phyloP scores from a whole-genome alignment of 2,888 invertebrate species.

The Sinelater perroti region DNA sequence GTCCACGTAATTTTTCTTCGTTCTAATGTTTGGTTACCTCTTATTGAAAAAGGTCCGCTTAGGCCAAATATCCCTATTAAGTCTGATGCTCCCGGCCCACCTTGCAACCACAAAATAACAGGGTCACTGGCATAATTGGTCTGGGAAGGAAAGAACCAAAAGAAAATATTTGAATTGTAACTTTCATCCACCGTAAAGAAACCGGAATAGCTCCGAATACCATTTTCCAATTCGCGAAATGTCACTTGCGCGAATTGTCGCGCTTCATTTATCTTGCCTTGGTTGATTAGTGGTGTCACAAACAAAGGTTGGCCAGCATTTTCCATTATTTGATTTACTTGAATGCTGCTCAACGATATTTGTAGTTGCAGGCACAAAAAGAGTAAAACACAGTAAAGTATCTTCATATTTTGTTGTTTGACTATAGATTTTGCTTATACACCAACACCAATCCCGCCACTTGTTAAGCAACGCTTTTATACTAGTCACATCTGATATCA shows the following conservation, averaged over 20 bases:
- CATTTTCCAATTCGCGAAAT: constrained; percentile 66
- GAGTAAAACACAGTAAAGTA: too few relatives aligned
- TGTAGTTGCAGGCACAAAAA: too few relatives aligned
- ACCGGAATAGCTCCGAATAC: constrained; percentile 78
- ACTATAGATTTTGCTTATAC: too few relatives aligned
- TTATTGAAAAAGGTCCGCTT: constrained; percentile 78
- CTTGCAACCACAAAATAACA: constrained; percentile 85
- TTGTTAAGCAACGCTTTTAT: too few relatives aligned
- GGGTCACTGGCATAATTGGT: constrained; percentile 66
- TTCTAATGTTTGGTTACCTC: constrained; percentile 58
- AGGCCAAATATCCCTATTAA: constrained; percentile 84
- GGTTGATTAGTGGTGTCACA: constrained; percentile 77
- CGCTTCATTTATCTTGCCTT: constrained; percentile 74
- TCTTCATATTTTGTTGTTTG: too few relatives aligned
- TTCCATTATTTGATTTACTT: too few relatives aligned
- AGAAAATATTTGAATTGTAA: constrained; percentile 84
- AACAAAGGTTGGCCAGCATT: constrained; percentile 72
- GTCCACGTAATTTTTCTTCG: constrained; percentile 83
- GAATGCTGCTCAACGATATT: too few relatives aligned
- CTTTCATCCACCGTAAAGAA: constrained; percentile 84
- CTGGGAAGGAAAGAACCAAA: constrained; percentile 89
- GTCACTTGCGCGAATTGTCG: constrained; percentile 63
- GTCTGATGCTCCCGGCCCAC: constrained; percentile 84
- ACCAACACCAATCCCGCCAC: too few relatives aligned
- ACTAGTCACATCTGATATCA: too few relatives aligned